A percentile compares a stretch with the other conserved stretches of the same genome.
Conservation (phyloP, 2,888 invertebrate species). For the Allacma fusca region DNA sequence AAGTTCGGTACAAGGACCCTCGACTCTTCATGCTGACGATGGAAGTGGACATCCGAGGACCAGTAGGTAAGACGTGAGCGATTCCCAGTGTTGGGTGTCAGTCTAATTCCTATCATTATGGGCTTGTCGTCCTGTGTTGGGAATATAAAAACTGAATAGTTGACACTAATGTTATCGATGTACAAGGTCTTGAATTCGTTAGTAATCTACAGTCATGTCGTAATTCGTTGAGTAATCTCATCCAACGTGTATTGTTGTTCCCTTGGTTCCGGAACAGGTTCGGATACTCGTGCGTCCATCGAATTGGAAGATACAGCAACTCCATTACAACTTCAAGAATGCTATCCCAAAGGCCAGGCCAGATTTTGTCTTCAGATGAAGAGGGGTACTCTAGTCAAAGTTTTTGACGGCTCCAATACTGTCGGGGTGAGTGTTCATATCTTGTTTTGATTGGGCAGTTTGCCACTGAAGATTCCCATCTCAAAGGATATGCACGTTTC, state of each 20-base stretch:
- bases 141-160: neutral
- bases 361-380: constrained; percentile 84
- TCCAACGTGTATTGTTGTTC: neutral
- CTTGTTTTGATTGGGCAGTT: neutral
- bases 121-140: neutral
- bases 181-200: neutral
- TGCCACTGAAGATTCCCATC: too few relatives aligned
- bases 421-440: constrained; percentile 71
- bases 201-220: neutral
- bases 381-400: constrained; percentile 88
- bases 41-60: constrained; percentile 88
- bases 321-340: constrained; percentile 90
- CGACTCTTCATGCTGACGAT: constrained; percentile 92
- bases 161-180: neutral
- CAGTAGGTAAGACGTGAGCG: constrained; percentile 64
- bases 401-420: constrained; percentile 90
- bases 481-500: too few relatives aligned
- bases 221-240: constrained; percentile 32
- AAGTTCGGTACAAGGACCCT: constrained; percentile 91
- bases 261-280: constrained; percentile 41
- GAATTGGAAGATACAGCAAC: constrained; percentile 83
- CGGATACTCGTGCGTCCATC: constrained; percentile 45
- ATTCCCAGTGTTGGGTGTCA: neutral
- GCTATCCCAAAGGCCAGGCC: constrained; percentile 92
- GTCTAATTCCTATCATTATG: constrained; percentile 1